phyloP scores from a whole-genome alignment of 2,113 vertebrate genomes.

The Ciconia stormi region DNA sequence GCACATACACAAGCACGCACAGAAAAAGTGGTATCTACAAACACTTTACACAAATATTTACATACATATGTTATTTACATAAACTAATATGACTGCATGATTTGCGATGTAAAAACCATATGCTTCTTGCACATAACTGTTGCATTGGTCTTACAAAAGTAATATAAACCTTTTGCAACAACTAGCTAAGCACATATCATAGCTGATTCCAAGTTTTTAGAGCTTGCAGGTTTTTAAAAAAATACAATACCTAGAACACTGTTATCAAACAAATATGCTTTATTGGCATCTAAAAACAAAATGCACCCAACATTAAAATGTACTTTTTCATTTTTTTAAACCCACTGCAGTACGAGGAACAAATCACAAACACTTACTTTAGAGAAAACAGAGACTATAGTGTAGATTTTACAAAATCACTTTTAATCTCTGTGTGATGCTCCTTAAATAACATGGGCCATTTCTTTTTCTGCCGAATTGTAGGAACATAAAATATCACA shows the following conservation, averaged over 20 bases:
- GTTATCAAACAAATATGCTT: slow-evolving; percentile 98
- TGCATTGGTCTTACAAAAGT: slow-evolving; percentile 72
- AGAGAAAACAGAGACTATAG: slow-evolving; percentile 91
- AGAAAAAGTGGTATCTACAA: slow-evolving; percentile 62
- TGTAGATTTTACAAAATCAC: slow-evolving; percentile 84
- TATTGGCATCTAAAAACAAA: slow-evolving; percentile 99
- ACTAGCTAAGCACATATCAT: slow-evolving; percentile 64
- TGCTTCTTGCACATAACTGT: slow-evolving; percentile 68
- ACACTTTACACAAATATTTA: slow-evolving; percentile 73
- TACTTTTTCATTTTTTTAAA: slow-evolving; percentile 81
- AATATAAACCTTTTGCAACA: slow-evolving; percentile 70
- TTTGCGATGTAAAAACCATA: slow-evolving; percentile 62
- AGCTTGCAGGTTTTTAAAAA: slow-evolving; percentile 78
- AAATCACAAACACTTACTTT: slow-evolving; percentile 97
- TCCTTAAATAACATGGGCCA: slow-evolving; percentile 77
- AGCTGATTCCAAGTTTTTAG: slow-evolving; percentile 72
- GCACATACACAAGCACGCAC: slow-evolving; percentile 63
- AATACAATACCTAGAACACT: slow-evolving; percentile 98
- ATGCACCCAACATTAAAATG: slow-evolving; percentile 93
- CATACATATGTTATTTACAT: slow-evolving; percentile 69
- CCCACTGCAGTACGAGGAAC: slow-evolving; percentile 91
- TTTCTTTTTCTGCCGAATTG: slow-evolving; percentile 65
- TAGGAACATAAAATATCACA: slow-evolving; percentile 81
- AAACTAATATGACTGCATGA: slow-evolving; percentile 67
- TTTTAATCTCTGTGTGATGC: slow-evolving; percentile 82